These are phyloP conservation scores for Phenganax stokvisi DNA, from an alignment of 92 coral and sea anemone genomes.

Conservation along the genomic window DNA sequence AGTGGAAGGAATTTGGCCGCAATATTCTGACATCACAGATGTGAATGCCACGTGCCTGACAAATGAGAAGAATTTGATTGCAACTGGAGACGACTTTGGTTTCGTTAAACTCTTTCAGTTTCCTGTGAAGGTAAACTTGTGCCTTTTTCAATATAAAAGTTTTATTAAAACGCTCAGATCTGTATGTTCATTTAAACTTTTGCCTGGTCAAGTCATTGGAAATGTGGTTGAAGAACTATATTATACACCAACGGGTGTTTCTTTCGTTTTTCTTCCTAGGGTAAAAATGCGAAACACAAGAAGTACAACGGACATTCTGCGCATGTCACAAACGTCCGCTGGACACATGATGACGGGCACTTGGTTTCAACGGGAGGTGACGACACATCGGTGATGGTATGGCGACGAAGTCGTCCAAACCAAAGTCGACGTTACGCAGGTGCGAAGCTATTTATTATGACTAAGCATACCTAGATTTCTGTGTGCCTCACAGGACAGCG, in stretches of 20 bases:
- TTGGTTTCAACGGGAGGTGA: conserved; percentile 96
- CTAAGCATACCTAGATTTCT: not conserved
- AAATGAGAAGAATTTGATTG: conserved; percentile 72
- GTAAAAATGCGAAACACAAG: conserved; percentile 92
- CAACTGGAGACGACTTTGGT: conserved; percentile 99
- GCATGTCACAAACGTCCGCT: conserved; percentile 98
- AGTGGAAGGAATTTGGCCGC: conserved; percentile 94
- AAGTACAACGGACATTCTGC: conserved; percentile 96
- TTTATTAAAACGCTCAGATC: not conserved
- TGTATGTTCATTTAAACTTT: no score
- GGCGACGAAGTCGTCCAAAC: conserved; percentile 77
- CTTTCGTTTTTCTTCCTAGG: conserved; percentile 44
- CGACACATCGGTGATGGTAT: conserved; percentile 92
- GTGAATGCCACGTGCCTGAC: conserved; percentile 85
- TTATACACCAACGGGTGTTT: no score
- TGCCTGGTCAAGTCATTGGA: not conserved
- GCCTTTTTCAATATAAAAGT: not conserved
- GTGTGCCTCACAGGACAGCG: not conserved
- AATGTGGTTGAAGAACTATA: no score
- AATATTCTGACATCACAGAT: conserved; percentile 92
- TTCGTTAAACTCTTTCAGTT: conserved; percentile 44
- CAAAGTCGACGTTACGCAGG: conserved; percentile 67
- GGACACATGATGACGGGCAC: conserved; percentile 84
- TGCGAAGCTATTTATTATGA: not conserved
- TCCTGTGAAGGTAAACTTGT: conserved; percentile 72